Conservation (phyloP, 1,140 invertebrate species). For the Cydia fagiglandana region DNA sequence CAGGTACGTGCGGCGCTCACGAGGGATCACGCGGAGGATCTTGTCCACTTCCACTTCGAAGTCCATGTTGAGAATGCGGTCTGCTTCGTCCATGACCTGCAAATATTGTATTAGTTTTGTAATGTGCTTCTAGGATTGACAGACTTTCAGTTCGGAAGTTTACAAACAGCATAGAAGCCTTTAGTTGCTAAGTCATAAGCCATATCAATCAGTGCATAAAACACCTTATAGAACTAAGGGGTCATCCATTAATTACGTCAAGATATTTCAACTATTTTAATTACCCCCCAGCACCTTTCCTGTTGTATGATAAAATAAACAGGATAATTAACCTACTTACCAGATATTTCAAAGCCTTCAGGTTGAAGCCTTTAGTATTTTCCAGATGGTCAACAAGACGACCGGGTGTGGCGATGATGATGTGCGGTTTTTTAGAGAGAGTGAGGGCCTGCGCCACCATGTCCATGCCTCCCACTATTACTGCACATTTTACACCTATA, state of each 20-base stretch:
- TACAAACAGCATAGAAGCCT: no score
- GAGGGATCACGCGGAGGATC: constrained; percentile 94
- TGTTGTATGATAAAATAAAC: constrained; percentile 13
- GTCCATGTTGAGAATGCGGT: constrained; percentile 97
- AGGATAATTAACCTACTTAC: constrained; percentile 59
- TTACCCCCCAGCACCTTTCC: no score
- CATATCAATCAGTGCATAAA: no score
- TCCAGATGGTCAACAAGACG: constrained; percentile 94
- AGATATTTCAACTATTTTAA: no score
- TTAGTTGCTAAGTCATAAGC: no score
- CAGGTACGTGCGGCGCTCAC: constrained; percentile 91
- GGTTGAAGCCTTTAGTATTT: constrained; percentile 96
- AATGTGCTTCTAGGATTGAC: no score
- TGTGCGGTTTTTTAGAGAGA: constrained; percentile 96
- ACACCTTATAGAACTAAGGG: no score
- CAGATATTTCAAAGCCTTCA: constrained; percentile 93
- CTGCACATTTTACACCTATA: constrained; percentile 96
- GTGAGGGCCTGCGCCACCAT: constrained; percentile 96
- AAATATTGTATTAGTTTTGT: neutral
- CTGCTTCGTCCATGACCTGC: constrained; percentile 96
- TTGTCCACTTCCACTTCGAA: constrained; percentile 98
- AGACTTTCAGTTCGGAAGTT: no score
- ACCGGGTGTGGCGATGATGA: constrained; percentile 96
- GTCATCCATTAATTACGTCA: no score
- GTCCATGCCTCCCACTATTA: constrained; percentile 98